These are phyloP conservation scores for Drosophila neonasuta DNA, from an alignment of 2,888 invertebrate genomes.

Conservation along the genomic window DNA sequence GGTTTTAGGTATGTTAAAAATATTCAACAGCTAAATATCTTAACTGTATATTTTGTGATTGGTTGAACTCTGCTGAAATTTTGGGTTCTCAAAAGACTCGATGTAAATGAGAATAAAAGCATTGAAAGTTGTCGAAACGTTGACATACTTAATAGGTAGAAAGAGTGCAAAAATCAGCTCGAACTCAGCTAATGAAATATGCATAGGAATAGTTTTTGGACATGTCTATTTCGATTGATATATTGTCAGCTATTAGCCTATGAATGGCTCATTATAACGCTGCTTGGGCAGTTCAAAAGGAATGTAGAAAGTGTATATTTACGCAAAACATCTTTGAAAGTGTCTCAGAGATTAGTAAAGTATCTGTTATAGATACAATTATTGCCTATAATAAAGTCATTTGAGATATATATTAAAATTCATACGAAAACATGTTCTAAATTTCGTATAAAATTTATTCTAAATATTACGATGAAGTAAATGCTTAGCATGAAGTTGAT, in stretches of 20 bases:
- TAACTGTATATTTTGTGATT: constrained; percentile 25
- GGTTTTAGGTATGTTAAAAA: neutral
- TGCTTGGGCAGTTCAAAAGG: neutral
- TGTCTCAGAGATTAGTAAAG: neutral
- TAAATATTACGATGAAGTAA: neutral
- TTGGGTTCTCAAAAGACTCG: constrained; percentile 4
- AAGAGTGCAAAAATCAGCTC: constrained; percentile 33
- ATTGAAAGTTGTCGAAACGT: constrained; percentile 56
- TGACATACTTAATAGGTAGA: constrained; percentile 55
- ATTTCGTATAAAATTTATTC: neutral
- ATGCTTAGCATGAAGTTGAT: neutral
- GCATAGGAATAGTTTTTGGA: constrained; percentile 31
- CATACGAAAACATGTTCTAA: neutral
- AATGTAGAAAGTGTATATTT: constrained; percentile 19
- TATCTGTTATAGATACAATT: neutral
- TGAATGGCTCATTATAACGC: constrained; percentile 32
- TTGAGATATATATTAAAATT: neutral
- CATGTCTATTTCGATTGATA: constrained; percentile 27
- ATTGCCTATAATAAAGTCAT: constrained; percentile 5
- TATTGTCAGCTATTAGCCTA: constrained; percentile 1
- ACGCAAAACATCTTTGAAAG: neutral
- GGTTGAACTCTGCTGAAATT: constrained; percentile 12
- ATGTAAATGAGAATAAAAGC: constrained; percentile 44
- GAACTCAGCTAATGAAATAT: constrained; percentile 41
- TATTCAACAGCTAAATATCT: constrained; percentile 5